Evolutionary conservation across 2,888 invertebrate species (phyloP).

Genomic region (Linnaemya vulpina): DNA sequence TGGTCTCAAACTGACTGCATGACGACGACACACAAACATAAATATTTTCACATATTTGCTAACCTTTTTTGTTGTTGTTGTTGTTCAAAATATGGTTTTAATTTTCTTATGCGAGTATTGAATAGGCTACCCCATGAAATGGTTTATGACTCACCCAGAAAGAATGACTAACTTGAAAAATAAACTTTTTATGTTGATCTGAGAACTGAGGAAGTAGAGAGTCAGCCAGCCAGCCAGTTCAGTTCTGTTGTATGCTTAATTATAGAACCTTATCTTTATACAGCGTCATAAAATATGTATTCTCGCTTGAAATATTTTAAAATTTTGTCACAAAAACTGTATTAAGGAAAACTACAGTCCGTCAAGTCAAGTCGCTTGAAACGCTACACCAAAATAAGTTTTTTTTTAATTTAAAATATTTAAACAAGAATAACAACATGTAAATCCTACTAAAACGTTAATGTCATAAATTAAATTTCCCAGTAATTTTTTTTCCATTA

Average conservation of each 20-base stretch:
- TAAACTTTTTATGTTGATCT: background rate
- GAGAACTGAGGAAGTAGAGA: conserved; percentile 7
- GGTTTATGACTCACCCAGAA: conserved; percentile 14
- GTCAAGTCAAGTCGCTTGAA: background rate
- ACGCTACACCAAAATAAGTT: background rate
- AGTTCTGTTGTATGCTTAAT: background rate
- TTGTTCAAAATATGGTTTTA: background rate
- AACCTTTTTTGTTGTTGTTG: background rate
- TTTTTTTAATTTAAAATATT: too few relatives aligned
- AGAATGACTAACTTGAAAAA: conserved; percentile 22
- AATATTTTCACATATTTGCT: background rate
- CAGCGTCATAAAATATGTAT: background rate
- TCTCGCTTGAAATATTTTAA: background rate
- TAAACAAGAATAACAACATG: too few relatives aligned
- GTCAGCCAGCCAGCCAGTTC: too few relatives aligned
- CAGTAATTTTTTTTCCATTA: too few relatives aligned
- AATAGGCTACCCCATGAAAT: background rate
- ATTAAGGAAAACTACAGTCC: background rate
- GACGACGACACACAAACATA: too few relatives aligned
- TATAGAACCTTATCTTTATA: background rate
- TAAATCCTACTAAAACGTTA: too few relatives aligned
- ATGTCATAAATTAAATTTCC: too few relatives aligned
- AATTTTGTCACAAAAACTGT: background rate
- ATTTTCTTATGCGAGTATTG: background rate
- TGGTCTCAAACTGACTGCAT: background rate